A percentile compares a stretch with the other conserved stretches of the same genome.
Evolutionary conservation across 2,888 invertebrate genomes (phyloP).

Genomic region (Mylabris sibirica): DNA sequence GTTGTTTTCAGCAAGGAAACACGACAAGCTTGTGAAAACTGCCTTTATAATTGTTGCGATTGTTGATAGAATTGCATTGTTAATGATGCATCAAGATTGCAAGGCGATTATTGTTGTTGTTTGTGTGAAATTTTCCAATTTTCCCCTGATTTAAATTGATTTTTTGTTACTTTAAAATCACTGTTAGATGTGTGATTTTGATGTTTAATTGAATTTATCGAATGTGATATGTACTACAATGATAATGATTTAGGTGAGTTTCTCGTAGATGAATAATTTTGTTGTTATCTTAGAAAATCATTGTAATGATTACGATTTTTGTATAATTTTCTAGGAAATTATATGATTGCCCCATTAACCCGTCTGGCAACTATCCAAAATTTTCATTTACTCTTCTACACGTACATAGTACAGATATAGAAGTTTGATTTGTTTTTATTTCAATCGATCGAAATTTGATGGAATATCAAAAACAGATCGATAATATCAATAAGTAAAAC

Average conservation of each 20-base stretch:
- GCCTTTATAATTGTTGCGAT: not conserved
- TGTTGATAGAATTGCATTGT: not conserved
- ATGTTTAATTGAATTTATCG: not conserved
- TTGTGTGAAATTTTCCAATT: not conserved
- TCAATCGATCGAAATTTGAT: not conserved
- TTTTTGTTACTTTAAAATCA: not conserved
- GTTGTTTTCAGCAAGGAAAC: not conserved
- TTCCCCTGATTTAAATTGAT: not conserved
- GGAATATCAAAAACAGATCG: not conserved
- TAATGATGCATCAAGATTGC: not conserved
- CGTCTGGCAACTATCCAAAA: slow-evolving; percentile 25
- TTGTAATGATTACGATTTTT: not conserved
- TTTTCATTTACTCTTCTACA: not conserved
- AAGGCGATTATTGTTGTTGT: not conserved
- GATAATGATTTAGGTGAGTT: slow-evolving; percentile 32
- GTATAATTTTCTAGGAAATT: slow-evolving; percentile 16
- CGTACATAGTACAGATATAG: not conserved
- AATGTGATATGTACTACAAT: slow-evolving; percentile 29
- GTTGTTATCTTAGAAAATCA: too few species aligned
- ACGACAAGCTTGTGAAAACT: not conserved
- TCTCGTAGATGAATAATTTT: not conserved
- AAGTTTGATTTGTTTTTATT: not conserved
- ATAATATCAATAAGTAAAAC: not conserved
- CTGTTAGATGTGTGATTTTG: not conserved
- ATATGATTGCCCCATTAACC: slow-evolving; percentile 28